Percentiles rank a stretch among this genome's conserved stretches.
These are phyloP conservation scores for Chaetodon auriga DNA, from an alignment of 2,113 vertebrate species.

Conservation along the genomic window DNA sequence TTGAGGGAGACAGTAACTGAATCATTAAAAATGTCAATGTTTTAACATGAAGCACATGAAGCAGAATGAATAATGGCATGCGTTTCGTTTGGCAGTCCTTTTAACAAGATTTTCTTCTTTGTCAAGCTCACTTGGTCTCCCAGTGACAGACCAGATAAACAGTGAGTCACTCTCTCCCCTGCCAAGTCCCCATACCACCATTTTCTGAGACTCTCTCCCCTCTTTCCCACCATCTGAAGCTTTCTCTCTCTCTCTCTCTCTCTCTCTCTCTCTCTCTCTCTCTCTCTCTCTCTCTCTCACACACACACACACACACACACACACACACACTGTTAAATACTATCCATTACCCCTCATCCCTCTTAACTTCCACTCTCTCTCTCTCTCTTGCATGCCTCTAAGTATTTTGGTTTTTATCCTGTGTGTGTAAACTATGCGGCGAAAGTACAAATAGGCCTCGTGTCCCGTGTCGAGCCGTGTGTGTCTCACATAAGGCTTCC, in stretches of 20 bases:
- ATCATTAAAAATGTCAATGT: neutral
- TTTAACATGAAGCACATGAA: neutral
- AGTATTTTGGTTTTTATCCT: constrained; percentile 1
- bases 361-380: neutral
- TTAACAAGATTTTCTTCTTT: constrained; percentile 51
- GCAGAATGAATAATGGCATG: neutral
- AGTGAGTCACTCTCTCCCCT: constrained; percentile 81
- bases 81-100: neutral
- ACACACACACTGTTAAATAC: neutral
- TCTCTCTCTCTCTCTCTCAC: neutral
- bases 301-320: no score
- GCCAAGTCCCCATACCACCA: constrained; percentile 82
- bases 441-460: constrained; percentile 4
- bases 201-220: constrained; percentile 73
- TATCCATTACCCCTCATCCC: neutral
- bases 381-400: neutral
- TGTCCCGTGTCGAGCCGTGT: constrained; percentile 28
- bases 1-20: neutral
- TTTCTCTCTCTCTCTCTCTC: neutral
- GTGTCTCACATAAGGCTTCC: constrained; percentile 33
- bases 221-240: constrained; percentile 49
- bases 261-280: no score
- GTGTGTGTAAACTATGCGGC: constrained; percentile 36
- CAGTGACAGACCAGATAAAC: constrained; percentile 80
- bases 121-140: constrained; percentile 68